Evolutionary conservation across 2,888 invertebrate species (phyloP).

Genomic region (Nudaria mundana): DNA sequence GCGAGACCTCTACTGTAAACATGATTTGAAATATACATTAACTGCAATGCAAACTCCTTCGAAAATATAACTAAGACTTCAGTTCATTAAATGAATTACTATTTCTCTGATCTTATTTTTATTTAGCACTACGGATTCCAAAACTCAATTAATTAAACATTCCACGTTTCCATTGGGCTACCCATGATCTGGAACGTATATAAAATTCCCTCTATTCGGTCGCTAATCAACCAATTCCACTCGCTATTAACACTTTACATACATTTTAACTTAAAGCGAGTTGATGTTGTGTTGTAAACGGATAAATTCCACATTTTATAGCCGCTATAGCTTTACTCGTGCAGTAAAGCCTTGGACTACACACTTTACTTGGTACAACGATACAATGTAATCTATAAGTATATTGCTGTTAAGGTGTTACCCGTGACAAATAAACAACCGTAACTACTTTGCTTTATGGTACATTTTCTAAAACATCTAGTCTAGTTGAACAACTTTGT

Average conservation of each 20-base stretch:
- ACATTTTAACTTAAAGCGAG: background rate
- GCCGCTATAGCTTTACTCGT: background rate
- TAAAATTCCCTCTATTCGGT: background rate
- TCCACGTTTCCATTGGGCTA: background rate
- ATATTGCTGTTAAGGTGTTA: too few relatives aligned
- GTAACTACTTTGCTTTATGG: too few relatives aligned
- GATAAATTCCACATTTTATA: conserved; percentile 4
- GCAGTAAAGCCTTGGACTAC: conserved; percentile 1
- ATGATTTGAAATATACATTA: too few relatives aligned
- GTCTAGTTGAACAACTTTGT: too few relatives aligned
- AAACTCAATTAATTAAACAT: background rate
- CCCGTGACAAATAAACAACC: too few relatives aligned
- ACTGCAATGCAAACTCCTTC: too few relatives aligned
- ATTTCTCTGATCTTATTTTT: too few relatives aligned
- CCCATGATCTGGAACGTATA: background rate
- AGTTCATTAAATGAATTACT: too few relatives aligned
- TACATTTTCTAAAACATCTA: too few relatives aligned
- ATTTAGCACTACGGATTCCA: too few relatives aligned
- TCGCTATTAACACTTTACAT: conserved; percentile 1
- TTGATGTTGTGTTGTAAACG: background rate
- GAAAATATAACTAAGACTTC: too few relatives aligned
- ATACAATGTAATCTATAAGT: background rate
- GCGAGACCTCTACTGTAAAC: too few relatives aligned
- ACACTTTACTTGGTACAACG: background rate
- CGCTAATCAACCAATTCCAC: background rate